Evolutionary conservation across 2,888 invertebrate genomes (phyloP), one percentile per base, ranked within the genome.

Genomic region (Mythimna loreyi): DNA sequence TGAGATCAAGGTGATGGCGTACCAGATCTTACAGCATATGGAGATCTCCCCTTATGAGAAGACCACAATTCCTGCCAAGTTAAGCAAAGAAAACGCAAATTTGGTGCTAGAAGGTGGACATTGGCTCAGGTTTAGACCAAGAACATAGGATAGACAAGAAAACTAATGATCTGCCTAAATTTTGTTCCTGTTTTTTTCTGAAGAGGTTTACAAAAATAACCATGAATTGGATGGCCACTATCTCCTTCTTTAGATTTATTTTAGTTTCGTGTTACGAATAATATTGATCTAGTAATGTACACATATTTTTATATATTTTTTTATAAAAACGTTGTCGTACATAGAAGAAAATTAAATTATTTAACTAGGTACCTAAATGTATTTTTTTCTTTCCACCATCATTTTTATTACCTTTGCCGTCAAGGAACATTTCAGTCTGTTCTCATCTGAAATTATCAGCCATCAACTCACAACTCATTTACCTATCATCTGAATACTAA

Each of bases 1-100:
- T 62, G 93, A 93, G 72, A 74, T 92, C 9, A 94, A 94, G 67
- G 89, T 92, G 28, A 86, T 92, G 86, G 55, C 87, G 0, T 93
- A 92, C 75, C 90, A 92, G 65, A 81, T 93, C 3, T 73, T 94
- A 11, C 83, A 85, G 40, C 83, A 89, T 33, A 77, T 92, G 62
- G 87, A 89, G 63, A 53, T 94, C 8, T 82, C 84, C 19, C 90
- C 92, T 0, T 85, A 85, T 11, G 84, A 86, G 43, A 90, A 80
- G 82, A 45, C 43, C 2, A n/a, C 19, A 19, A 45, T 45, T 16
- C 43, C 43, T 45, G 43, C 43, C n/a, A 45, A 45, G 8, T n/a
- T 45, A 7, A 0, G 0, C 8, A 45, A n/a, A 45, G 0, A 45
- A 45, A 45, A 2, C 2, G 87, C 92, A 64, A 89, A 83, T 45